Conservation (phyloP, 2,113 vertebrate genomes). For the Excalfactoria chinensis region DNA sequence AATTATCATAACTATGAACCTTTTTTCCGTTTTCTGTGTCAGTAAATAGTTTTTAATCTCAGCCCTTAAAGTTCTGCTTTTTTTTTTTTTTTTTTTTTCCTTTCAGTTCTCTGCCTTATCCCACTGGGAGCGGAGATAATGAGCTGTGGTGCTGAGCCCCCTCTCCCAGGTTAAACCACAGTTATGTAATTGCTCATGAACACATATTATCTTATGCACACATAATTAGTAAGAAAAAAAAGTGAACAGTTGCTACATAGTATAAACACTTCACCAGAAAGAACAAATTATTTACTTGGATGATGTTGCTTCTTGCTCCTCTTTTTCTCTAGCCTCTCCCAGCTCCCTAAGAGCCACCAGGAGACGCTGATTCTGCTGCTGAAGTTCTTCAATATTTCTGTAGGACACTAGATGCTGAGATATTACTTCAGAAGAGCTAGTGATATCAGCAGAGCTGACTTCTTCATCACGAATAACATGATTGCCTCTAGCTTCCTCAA, state of each 20-base stretch:
- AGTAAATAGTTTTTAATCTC: background rate
- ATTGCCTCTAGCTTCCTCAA: constrained; percentile 96
- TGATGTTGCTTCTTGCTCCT: constrained; percentile 87
- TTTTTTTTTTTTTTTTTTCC: background rate
- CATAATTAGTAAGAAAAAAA: background rate
- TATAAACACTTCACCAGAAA: background rate
- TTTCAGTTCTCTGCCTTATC: background rate
- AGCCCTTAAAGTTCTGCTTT: background rate
- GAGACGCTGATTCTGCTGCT: constrained; percentile 96
- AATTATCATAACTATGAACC: no score
- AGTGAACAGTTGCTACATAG: background rate
- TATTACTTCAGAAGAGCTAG: constrained; percentile 96
- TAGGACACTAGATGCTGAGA: constrained; percentile 94
- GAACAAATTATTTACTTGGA: constrained; percentile 77
- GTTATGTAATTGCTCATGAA: background rate
- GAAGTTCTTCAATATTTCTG: constrained; percentile 93
- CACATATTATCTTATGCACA: background rate
- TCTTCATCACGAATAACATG: constrained; percentile 90
- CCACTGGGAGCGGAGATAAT: background rate
- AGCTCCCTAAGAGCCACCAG: constrained; percentile 91
- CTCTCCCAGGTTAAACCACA: background rate
- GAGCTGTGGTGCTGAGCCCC: no score
- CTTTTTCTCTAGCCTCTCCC: constrained; percentile 89
- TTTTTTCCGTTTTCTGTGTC: no score
- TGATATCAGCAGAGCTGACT: constrained; percentile 89